Percentiles rank a stretch among this genome's conserved stretches.
phyloP scores from a whole-genome alignment of 2,888 invertebrate species.

The Euplagia quadripunctaria region DNA sequence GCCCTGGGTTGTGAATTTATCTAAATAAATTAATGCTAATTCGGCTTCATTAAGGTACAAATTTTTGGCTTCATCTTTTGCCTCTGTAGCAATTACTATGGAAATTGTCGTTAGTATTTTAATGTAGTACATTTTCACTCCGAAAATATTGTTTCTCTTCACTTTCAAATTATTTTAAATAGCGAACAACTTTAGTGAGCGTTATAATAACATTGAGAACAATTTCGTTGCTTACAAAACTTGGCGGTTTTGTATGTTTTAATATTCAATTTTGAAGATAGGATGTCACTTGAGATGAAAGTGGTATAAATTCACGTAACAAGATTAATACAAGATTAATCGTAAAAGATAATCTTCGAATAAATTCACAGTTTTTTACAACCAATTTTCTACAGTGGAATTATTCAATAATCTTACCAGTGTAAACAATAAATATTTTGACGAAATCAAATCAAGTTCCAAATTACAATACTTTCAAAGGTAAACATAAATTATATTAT shows the following conservation, averaged over 20 bases:
- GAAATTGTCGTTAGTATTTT: constrained; percentile 8
- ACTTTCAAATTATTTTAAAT: constrained; percentile 1
- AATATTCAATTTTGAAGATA: constrained; percentile 23
- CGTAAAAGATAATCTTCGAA: constrained; percentile 15
- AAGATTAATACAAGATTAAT: constrained; percentile 13
- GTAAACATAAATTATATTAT: too few relatives aligned
- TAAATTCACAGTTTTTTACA: neutral
- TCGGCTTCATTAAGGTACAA: neutral
- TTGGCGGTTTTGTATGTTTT: constrained; percentile 31
- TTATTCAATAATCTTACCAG: neutral
- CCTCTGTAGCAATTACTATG: constrained; percentile 3
- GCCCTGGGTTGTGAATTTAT: constrained; percentile 10
- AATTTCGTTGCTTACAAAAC: constrained; percentile 23
- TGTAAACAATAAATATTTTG: neutral
- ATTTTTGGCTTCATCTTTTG: constrained; percentile 2
- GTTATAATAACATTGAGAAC: constrained; percentile 26
- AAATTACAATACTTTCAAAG: too few relatives aligned
- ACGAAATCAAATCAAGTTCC: neutral
- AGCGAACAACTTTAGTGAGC: constrained; percentile 25
- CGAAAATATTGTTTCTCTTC: neutral
- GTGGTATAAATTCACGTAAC: constrained; percentile 16
- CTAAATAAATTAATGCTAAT: constrained; percentile 18
- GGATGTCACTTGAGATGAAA: constrained; percentile 26
- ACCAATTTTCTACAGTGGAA: neutral
- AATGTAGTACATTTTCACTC: neutral